Evolutionary conservation across 2,797 vertebrate species (phyloP), one percentile per base, ranked within the genome.

Genomic region (Mormyrus hasselquistii): DNA sequence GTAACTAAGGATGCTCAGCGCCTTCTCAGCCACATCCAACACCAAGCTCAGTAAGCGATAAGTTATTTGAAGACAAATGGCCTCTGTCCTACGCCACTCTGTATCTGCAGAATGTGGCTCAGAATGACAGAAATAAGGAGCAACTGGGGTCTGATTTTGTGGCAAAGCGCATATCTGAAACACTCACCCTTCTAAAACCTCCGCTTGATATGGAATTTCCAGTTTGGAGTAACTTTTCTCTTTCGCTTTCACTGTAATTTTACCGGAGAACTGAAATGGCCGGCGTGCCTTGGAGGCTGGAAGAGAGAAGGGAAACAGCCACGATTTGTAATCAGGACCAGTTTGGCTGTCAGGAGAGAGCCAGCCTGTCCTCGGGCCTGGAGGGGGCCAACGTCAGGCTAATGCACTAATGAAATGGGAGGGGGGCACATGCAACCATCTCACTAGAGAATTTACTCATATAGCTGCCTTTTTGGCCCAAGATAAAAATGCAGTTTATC

Each of bases 181-280:
- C 16, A 34, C 98, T 97, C 93, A 99, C 99, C 99, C 99, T 92
- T 99, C 97, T 95, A 99, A 96, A 92, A 99, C 98, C 91, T 99
- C 98, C 83, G 98, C 98, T 94, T 99, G 98, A 95, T 99, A 99
- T 0, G 98, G 98, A 94, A 99, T 99, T 97, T 99, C 99, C 92
- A 99, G 97, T 96, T 99, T 99, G 92, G 97, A 98, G 91, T 99
- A 99, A 93, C 95, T 99, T 94, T 98, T 99, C 93, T 99, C 98
- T 95, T 99, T 99, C 8, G 98, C 98, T 95, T 99, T 99, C 88
- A 99, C 98, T 52, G 98, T 98, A 95, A 99, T 99, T 97, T 99
- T 99, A 90, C 99, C 99, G 95, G 97, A 97, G 94, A 97, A 97
- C 92, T 99, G 99, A 93, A 96, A 97, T 34, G 96, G 89, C 93